These are phyloP conservation scores for Andricus quercusramuli DNA, from an alignment of 2,888 invertebrate genomes.

Conservation along the genomic window DNA sequence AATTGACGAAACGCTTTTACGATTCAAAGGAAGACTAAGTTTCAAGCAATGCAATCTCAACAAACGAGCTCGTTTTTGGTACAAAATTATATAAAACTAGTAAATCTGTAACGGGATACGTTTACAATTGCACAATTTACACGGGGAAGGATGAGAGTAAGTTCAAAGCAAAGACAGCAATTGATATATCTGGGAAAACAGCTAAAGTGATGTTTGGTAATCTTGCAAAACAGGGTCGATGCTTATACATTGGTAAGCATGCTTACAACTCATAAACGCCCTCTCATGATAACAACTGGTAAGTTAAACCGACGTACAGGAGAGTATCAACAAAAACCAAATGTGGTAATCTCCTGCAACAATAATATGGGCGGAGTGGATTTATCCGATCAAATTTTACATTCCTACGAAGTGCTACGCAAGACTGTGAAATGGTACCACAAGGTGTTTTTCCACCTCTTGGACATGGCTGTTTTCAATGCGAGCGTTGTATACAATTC, in stretches of 20 bases:
- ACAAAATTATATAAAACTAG: slow-evolving; percentile 24
- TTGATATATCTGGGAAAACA: too few species aligned
- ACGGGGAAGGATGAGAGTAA: too few species aligned
- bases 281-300: slow-evolving; percentile 31
- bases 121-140: too few species aligned
- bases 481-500: too few species aligned
- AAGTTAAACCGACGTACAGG: slow-evolving; percentile 39
- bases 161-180: too few species aligned
- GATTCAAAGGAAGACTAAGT: slow-evolving; percentile 26
- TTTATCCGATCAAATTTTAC: slow-evolving; percentile 43
- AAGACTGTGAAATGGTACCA: slow-evolving; percentile 12
- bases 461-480: too few species aligned
- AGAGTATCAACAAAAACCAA: slow-evolving; percentile 42
- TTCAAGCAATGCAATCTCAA: slow-evolving; percentile 18
- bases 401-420: slow-evolving; percentile 35
- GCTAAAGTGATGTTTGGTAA: too few species aligned
- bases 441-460: slow-evolving; percentile 16
- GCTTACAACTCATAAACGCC: slow-evolving; percentile 35
- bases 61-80: neutral
- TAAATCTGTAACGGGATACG: too few species aligned
- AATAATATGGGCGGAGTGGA: slow-evolving; percentile 46
- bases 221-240: too few species aligned
- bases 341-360: slow-evolving; percentile 44
- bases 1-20: slow-evolving; percentile 19
- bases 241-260: too few species aligned